Conservation (phyloP, 2,113 vertebrate species). For the Capricornis sumatraensis region DNA sequence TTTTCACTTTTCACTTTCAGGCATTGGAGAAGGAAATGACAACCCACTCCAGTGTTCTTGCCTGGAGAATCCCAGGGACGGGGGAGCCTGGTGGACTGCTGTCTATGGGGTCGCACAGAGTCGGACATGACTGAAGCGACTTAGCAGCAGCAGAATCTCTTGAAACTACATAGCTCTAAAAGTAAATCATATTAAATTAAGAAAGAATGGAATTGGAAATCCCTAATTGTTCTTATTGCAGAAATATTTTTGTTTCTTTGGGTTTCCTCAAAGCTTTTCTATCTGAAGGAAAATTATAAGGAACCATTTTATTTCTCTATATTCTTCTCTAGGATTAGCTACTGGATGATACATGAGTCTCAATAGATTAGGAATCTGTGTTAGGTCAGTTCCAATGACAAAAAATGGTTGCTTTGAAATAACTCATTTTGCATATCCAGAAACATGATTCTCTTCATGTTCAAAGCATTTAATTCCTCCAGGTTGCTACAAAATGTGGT, state of each 20-base stretch:
- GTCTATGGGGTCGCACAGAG: no score
- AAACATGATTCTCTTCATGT: not conserved
- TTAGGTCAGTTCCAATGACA: not conserved
- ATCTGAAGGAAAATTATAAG: not conserved
- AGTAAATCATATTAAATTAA: not conserved
- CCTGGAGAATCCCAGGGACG: no score
- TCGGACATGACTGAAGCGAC: no score
- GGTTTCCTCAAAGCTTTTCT: not conserved
- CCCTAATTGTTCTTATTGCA: not conserved
- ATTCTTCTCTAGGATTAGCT: not conserved
- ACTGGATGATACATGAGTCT: not conserved
- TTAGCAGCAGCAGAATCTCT: not conserved
- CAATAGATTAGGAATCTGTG: not conserved
- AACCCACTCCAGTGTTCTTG: no score
- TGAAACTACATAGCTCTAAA: not conserved
- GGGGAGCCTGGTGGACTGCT: no score
- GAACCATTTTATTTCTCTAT: not conserved
- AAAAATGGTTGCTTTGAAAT: not conserved
- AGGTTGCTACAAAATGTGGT: not conserved
- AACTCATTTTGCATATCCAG: not conserved
- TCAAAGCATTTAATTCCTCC: not conserved
- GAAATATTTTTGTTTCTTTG: not conserved
- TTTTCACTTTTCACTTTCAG: no score
- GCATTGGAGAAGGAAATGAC: no score
- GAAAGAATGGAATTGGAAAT: not conserved